These are phyloP conservation scores for Zosterops hypoxanthus DNA, from an alignment of 2,113 vertebrate genomes.

Conservation along the genomic window DNA sequence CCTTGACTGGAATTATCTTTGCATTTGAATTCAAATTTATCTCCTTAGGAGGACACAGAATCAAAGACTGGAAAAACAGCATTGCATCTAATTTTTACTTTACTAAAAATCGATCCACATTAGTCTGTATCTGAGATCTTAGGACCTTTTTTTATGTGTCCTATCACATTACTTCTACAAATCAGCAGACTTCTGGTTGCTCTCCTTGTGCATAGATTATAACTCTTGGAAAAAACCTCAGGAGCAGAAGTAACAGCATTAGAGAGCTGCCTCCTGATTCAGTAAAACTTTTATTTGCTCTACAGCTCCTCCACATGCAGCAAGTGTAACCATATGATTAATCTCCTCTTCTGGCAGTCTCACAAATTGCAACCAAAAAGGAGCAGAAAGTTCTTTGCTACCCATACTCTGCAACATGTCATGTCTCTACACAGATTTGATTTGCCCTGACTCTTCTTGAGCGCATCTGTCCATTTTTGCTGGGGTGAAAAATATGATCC, in stretches of 20 bases:
- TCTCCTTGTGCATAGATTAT: not conserved
- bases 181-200: not conserved
- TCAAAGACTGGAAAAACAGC: not conserved
- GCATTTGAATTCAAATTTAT: not conserved
- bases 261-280: not conserved
- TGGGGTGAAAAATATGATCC: not conserved
- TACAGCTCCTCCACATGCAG: not conserved
- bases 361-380: not conserved
- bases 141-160: not conserved
- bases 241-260: not conserved
- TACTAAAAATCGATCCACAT: not conserved
- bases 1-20: not conserved
- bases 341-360: not conserved
- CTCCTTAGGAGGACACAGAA: not conserved
- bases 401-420: not conserved
- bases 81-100: not conserved
- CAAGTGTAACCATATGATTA: not conserved
- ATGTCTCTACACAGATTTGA: not conserved
- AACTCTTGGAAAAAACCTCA: not conserved
- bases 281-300: not conserved
- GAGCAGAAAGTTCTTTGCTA: not conserved
- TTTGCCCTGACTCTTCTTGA: not conserved
- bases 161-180: not conserved
- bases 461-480: not conserved
- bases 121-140: not conserved